Evolutionary conservation across 2,888 invertebrate species (phyloP), one percentile per base, ranked within the genome.

Genomic region (Linnaemya vulpina): DNA sequence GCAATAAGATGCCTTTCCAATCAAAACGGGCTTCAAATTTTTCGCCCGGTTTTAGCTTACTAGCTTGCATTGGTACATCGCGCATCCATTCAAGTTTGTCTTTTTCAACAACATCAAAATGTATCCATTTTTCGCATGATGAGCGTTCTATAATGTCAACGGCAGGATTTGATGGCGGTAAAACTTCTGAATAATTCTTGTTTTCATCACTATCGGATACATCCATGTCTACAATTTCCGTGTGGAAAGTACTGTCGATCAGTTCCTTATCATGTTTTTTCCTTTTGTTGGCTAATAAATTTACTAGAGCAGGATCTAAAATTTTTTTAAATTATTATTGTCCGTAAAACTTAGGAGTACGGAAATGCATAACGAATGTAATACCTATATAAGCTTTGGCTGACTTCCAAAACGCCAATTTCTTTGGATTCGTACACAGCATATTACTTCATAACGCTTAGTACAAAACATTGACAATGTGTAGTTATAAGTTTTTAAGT

Each of bases 31-130:
- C 97, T 92, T 96, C 96, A 90, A 96, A 97, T 4, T 94, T 94
- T 87, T 94, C 94, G 81, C 94, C 93, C 1, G 94, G 91, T 65
- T 94, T 94, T 0, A 93, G 90, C 86, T 93, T 92, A 0, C 95
- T 93, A n/a, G 95, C 92, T 81, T 95, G 94, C n/a, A 94, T 91
- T 68, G 94, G 92, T 51, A 95, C 93, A 49, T 94, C 93, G 90
- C 95, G 95, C 94, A 97, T 97, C 98, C 98, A 98, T 89, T 96
- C 95, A 20, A 98, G 91, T 91, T 98, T 98, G 87, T 97, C 96
- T 86, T 94, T 94, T 92, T 98, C 98, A 58, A 98, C 91, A n/a
- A 94, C 93, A 91, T 97, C 95, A 94, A 98, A 98, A 90, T 98
- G 94, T 0, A 97, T 90, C 97, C 97, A 98, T 65, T 95, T 94